Base-by-base conservation (phyloP, 64 coral and sea anemone genomes). In the Montipora foliosa region DNA sequence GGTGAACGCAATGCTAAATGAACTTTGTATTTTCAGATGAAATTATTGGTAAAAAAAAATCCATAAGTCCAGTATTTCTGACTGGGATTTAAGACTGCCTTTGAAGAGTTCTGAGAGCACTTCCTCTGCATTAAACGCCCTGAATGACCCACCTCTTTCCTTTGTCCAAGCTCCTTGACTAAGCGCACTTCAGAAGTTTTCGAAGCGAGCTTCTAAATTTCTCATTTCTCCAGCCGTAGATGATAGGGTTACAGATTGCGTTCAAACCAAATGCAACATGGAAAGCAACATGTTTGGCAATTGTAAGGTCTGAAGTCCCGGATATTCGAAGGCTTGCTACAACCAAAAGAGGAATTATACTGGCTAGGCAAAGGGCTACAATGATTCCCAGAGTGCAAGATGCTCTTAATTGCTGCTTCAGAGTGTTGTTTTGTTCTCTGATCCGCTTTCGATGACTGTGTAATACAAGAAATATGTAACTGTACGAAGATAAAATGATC, bases 191-290 rank as follows among this genome's bases (percentile, higher is more conserved):
- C 25, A 82, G 53, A 1, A 82, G 11, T 44, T 60, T 15, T 22
- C 53, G 52, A 29, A 82, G 62, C 11, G 80, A 53, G n/a, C 14
- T 82, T 82, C 50, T 82, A 64, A 82, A 64, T 62, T 82, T 21
- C 22, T 60, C 53, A 62, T 82, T 58, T 62, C 80, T 82, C 80
- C 57, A 82, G n/a, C 55, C 80, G 29, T 82, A 82, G 58, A 62
- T 62, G 12, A 82, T 20, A 37, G 80, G 80, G 25, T 82, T 82
- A 7, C 57, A 58, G 53, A 24, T 44, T 11, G 80, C 80, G 57
- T 82, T 82, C 25, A 82, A 45, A 16, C 53, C 55, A 8, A 62
- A 14, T 13, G 80, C 80, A 6, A 64, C 8, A 22, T 37, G 37
- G 37, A 44, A 82, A 82, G 62, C 80, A 3, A 46, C 2, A 21